Evolutionary conservation across 1,140 invertebrate genomes (phyloP).

Genomic region (Rhyzopertha dominica): DNA sequence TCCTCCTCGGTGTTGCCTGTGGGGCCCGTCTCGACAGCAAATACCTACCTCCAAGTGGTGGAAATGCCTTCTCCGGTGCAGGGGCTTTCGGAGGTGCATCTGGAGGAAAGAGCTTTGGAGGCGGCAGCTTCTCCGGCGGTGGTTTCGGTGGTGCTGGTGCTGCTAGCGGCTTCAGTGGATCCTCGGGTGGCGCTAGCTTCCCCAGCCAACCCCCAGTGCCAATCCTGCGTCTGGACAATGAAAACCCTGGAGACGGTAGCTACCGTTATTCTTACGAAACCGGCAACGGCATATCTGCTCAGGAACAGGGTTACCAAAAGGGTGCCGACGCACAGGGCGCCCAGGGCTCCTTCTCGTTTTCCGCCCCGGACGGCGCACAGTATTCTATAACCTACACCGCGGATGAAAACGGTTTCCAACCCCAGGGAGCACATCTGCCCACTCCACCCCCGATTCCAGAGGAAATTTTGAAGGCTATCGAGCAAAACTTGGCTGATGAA

Average conservation of each 20-base stretch:
- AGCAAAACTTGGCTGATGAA: conserved; percentile 43
- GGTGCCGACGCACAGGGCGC: conserved; percentile 35
- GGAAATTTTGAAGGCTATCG: conserved; percentile 49
- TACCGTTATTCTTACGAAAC: conserved; percentile 56
- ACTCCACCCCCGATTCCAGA: conserved; percentile 53
- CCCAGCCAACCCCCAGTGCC: conserved; percentile 43
- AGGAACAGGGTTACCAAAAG: conserved; percentile 51
- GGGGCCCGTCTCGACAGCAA: conserved; percentile 52
- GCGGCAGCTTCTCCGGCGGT: conserved; percentile 6
- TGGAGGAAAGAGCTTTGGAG: conserved; percentile 6
- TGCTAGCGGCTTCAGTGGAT: conserved; percentile 9
- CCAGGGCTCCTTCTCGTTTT: conserved; percentile 39
- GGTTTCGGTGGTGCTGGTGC: conserved; percentile 14
- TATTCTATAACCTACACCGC: conserved; percentile 48
- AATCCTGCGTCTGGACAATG: conserved; percentile 35
- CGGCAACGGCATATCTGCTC: conserved; percentile 53
- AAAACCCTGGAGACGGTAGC: conserved; percentile 31
- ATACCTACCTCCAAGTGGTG: conserved; percentile 52
- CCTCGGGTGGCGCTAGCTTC: conserved; percentile 4
- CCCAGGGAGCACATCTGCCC: conserved; percentile 53
- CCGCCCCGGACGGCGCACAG: conserved; percentile 35
- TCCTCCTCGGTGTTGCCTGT: conserved; percentile 18
- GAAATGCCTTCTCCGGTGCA: conserved; percentile 24
- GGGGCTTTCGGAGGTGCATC: conserved; percentile 8
- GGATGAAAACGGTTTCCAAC: conserved; percentile 63